phyloP scores from a whole-genome alignment of 2,797 vertebrate species.

The Percopsis omiscomaycus region DNA sequence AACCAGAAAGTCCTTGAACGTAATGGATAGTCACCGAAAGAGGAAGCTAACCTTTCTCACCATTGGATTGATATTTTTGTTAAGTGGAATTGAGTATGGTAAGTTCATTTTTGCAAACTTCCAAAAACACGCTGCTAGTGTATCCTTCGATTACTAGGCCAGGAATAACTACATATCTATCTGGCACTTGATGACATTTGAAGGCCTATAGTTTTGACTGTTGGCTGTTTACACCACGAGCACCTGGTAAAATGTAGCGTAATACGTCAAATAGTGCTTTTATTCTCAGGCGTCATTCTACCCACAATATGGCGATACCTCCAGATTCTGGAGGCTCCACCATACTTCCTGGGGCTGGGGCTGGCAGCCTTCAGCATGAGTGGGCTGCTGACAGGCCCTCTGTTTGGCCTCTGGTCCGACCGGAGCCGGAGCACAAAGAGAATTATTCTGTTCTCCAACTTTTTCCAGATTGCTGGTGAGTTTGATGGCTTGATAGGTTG shows the following conservation, averaged over 20 bases:
- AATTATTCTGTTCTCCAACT: constrained; percentile 81
- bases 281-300: constrained; percentile 80
- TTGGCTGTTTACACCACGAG: too few relatives aligned
- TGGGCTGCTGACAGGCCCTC: constrained; percentile 76
- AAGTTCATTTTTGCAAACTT: constrained; percentile 50
- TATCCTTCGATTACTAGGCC: neutral
- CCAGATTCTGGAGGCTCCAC: constrained; percentile 80
- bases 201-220: too few relatives aligned
- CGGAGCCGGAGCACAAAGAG: constrained; percentile 75
- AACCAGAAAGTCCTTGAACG: constrained; percentile 20
- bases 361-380: constrained; percentile 85
- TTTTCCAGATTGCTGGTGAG: constrained; percentile 85
- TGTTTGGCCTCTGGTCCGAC: constrained; percentile 84
- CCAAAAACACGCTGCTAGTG: neutral
- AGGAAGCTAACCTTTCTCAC: constrained; percentile 78
- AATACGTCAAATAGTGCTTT: neutral
- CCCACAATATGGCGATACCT: constrained; percentile 86
- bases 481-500: neutral
- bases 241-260: too few relatives aligned
- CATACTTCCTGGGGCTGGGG: constrained; percentile 84
- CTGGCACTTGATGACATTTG: neutral
- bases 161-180: constrained; percentile 6
- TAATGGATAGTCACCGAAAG: constrained; percentile 76
- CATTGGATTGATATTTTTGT: constrained; percentile 82
- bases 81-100: constrained; percentile 86